Base-by-base conservation (phyloP, 2,888 invertebrate genomes). In the Cheilosia impressa region DNA sequence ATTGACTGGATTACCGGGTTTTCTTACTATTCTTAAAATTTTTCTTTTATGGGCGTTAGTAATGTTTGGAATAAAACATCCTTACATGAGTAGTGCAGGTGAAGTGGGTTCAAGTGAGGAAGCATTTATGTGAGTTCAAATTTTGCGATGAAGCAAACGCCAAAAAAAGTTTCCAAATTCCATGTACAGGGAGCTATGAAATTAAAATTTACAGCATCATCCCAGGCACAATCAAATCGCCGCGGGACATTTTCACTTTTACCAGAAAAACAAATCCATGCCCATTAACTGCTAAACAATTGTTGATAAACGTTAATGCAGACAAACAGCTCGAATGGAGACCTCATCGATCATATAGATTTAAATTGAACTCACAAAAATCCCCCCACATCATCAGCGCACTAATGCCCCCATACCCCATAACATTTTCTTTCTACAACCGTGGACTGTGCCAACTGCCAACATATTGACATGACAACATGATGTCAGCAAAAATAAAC, bases 301-400 rank as follows among this genome's bases (percentile, higher is more conserved):
- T 62, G 45, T 62, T 80, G 55, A 68, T 57, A 71, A 57, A 68
- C 31, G 27, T 17, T 7, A 47, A 7, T 47, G 17, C n/a, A 2
- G 6, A 17, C 17, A 50, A 43, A 62, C 19, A 38, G 34, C 31
- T 45, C 41, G 47, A 53, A 62, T 55, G 55, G 63, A 68, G 73
- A 68, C 50, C 62, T 50, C 55, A 80, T 80, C 75, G 68, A 80
- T 80, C 75, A 80, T 53, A 15, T 9, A 31, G 22, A 62, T 68
- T 72, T 13, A 58, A 80, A 63, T 73, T 62, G 68, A 68, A 47
- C 58, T 27, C 62, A 60, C 53, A 45, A 73, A 72, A 58, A 52
- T 31, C 19, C 73, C 79, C 57, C 60, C 60, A 73, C 60, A 80
- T 72, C 71, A 60, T 27, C 60, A 31, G 52, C 60, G 52, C 60